These are phyloP conservation scores for Proterorhinus semilunaris DNA, from an alignment of 2,113 vertebrate genomes.

Conservation along the genomic window DNA sequence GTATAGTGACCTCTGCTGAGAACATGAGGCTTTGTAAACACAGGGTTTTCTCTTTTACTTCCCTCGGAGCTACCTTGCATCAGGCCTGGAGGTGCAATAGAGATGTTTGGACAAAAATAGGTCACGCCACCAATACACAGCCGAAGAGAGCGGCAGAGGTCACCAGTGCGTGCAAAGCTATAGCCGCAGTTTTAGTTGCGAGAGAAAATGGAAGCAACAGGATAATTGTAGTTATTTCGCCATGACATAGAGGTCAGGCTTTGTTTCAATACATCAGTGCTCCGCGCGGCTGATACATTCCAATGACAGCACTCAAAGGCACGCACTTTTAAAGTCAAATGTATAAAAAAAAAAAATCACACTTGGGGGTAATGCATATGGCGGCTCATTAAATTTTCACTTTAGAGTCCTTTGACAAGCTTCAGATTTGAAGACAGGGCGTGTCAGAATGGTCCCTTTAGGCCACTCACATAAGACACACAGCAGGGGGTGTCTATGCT, in stretches of 20 bases:
- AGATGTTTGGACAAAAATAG: conserved; percentile 64
- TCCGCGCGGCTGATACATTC: conserved; percentile 30
- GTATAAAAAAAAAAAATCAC: conserved; percentile 36
- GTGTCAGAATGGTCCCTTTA: conserved; percentile 53
- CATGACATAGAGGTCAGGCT: conserved; percentile 48
- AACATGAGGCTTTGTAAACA: conserved; percentile 55
- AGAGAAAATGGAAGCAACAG: conserved; percentile 22
- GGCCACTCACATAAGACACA: conserved; percentile 55
- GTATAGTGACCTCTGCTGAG: conserved; percentile 59
- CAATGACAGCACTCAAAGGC: conserved; percentile 45
- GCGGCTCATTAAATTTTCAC: conserved; percentile 70
- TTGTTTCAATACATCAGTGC: conserved; percentile 25
- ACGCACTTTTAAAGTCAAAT: conserved; percentile 53
- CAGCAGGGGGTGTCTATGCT: conserved; percentile 53
- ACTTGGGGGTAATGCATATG: conserved; percentile 59
- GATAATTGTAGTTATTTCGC: conserved; percentile 17
- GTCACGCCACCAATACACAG: conserved; percentile 61
- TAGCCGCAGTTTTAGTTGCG: background rate
- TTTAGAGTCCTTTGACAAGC: conserved; percentile 53
- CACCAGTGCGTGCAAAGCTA: conserved; percentile 33
- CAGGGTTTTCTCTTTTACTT: conserved; percentile 39
- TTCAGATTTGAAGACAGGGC: conserved; percentile 51
- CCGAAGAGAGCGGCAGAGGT: conserved; percentile 53
- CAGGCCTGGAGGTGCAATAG: conserved; percentile 54
- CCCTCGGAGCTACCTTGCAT: conserved; percentile 47